phyloP scores from a whole-genome alignment of 2,113 vertebrate species.

The Malaclemys terrapin region DNA sequence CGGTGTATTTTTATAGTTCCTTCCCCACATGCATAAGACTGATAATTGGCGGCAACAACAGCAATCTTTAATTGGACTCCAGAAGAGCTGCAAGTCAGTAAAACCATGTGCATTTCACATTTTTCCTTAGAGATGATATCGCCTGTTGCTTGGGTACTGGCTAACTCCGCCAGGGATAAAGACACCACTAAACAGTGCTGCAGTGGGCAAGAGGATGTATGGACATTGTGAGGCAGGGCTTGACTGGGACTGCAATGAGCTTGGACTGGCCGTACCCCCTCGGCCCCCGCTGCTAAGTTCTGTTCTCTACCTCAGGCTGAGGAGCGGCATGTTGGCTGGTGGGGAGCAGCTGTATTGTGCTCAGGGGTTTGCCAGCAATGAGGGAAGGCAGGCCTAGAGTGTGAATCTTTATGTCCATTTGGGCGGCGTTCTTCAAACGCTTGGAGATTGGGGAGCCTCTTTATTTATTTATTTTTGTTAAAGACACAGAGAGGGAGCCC shows the following conservation, averaged over 20 bases:
- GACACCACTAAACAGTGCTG: background rate
- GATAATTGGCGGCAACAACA: background rate
- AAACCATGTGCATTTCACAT: background rate
- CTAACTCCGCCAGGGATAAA: background rate
- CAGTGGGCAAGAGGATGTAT: background rate
- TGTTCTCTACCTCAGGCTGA: background rate
- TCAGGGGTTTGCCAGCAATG: background rate
- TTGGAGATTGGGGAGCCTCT: background rate
- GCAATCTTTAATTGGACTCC: background rate
- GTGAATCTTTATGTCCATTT: background rate
- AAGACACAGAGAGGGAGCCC: background rate
- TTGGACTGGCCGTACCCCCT: background rate
- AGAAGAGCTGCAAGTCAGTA: background rate
- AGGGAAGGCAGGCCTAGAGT: background rate
- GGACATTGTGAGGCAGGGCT: background rate
- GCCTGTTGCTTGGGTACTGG: background rate
- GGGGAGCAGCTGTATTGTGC: background rate
- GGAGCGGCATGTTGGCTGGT: background rate
- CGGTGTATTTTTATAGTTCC: background rate
- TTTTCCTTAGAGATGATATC: background rate
- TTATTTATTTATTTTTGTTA: background rate
- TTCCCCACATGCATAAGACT: background rate
- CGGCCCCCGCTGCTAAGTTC: background rate
- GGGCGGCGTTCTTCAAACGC: background rate
- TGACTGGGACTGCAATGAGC: background rate